Conservation (phyloP, 1,140 invertebrate genomes). For the Drosophila ambigua region DNA sequence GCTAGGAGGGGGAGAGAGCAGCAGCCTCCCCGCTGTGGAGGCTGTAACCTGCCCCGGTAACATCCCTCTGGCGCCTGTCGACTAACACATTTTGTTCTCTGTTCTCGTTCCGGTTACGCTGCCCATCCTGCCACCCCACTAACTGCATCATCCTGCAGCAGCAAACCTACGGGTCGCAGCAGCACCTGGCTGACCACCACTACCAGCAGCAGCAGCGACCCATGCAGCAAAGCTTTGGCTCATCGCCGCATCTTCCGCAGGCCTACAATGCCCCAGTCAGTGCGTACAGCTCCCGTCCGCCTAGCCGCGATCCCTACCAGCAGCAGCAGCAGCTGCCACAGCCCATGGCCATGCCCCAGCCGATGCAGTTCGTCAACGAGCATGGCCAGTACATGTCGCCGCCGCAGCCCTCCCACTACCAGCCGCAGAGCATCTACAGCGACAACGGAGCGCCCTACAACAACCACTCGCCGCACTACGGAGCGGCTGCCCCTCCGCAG, state of each 20-base stretch:
- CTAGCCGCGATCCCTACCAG: conserved; percentile 83
- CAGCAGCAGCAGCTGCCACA: conserved; percentile 82
- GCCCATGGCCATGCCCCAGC: conserved; percentile 74
- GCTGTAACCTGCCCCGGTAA: no score
- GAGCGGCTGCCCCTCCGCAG: conserved; percentile 45
- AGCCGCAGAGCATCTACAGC: conserved; percentile 75
- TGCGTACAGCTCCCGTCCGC: conserved; percentile 77
- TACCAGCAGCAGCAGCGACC: conserved; percentile 67
- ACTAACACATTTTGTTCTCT: conserved; percentile 32
- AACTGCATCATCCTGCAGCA: conserved; percentile 62
- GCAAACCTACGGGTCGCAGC: conserved; percentile 86
- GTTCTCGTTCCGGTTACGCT: conserved; percentile 12
- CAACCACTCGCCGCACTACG: conserved; percentile 67
- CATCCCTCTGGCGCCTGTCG: background rate
- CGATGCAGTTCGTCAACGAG: conserved; percentile 81
- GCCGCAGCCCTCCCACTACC: conserved; percentile 64
- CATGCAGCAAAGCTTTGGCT: conserved; percentile 85
- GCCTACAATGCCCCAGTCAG: conserved; percentile 74
- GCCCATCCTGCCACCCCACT: conserved; percentile 23
- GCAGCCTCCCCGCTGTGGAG: background rate
- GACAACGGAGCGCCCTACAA: conserved; percentile 77
- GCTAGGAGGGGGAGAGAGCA: background rate
- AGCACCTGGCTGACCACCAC: conserved; percentile 84
- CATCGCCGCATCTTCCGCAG: conserved; percentile 86
- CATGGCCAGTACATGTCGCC: conserved; percentile 79